A percentile compares a stretch with the other conserved stretches of the same genome.
These are phyloP conservation scores for Flexamia atlantica DNA, from an alignment of 2,888 invertebrate species.

Conservation along the genomic window DNA sequence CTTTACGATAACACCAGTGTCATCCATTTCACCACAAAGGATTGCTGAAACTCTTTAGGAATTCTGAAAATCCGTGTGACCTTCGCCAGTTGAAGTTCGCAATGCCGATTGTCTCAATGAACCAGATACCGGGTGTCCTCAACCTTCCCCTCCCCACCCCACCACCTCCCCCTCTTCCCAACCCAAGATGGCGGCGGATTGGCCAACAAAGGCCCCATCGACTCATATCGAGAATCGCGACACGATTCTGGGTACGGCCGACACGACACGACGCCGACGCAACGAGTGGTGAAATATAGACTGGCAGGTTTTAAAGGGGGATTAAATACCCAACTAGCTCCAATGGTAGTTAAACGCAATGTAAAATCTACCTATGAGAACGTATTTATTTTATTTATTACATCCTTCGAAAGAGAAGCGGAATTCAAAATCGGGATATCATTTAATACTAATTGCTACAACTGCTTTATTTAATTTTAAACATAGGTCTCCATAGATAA, in stretches of 20 bases:
- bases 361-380: too few species aligned
- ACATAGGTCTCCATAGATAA: too few species aligned
- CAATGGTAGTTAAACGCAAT: too few species aligned
- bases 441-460: too few species aligned
- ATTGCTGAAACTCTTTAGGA: neutral
- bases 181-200: constrained; percentile 2
- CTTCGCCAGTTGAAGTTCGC: constrained; percentile 21
- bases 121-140: constrained; percentile 39
- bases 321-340: too few species aligned
- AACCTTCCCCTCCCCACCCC: constrained; percentile 40
- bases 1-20: neutral
- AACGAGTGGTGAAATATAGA: neutral
- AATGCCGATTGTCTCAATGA: constrained; percentile 25
- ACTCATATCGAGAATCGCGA: neutral
- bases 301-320: too few species aligned
- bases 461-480: too few species aligned
- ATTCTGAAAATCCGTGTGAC: constrained; percentile 13
- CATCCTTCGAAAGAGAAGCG: too few species aligned
- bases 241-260: neutral
- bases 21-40: neutral
- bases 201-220: constrained; percentile 28
- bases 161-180: neutral
- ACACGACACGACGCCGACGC: neutral
- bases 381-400: too few species aligned
- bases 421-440: too few species aligned